Evolutionary conservation across 2,888 invertebrate species (phyloP), one percentile per base, ranked within the genome.

Genomic region (Hedya salicella): DNA sequence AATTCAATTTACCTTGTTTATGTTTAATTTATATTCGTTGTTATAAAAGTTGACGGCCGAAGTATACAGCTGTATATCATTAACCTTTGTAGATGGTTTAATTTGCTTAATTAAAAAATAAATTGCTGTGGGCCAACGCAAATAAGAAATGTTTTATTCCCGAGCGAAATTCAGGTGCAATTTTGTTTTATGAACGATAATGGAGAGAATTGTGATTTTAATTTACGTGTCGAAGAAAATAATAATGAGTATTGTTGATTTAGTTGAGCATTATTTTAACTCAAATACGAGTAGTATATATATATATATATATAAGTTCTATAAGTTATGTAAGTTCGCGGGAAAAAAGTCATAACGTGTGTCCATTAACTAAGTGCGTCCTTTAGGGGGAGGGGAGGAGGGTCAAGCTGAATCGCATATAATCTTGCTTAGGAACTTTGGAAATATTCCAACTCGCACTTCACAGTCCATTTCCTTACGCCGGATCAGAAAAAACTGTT

Each of bases 21-120:
- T 30, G 48, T 57, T 65, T 59, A 52, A 32, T 57, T 65, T 59
- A 52, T 46, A 46, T 46, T 59, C 52, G 52, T 50, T 25, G 52
- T 50, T 25, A 44, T 59, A 46, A 65, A 64, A 65, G 42, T 50
- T 50, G 50, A 65, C 17, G 50, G 63, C 42, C 11, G 46, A 46
- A 17, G 9, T 44, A 56, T 44, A 61, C 40, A 52, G 49, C 40
- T 42, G 36, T 48, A 19, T 59, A 50, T 25, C 39, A 17, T 56
- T 56, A 63, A 57, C 42, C 39, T 48, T 30, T 39, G 46, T 17
- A 13, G 25, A 62, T n/a, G 48, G 4, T 62, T 54, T 62, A 54
- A 54, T 48, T 48, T 54, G 21, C 16, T 62, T 54, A 21, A 62
- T 62, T 62, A 62, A 62, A 54, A 62, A 54, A 16, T 62, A 49